These are phyloP conservation scores for Nothoprocta pentlandii DNA, from an alignment of 2,113 vertebrate species.

Conservation along the genomic window DNA sequence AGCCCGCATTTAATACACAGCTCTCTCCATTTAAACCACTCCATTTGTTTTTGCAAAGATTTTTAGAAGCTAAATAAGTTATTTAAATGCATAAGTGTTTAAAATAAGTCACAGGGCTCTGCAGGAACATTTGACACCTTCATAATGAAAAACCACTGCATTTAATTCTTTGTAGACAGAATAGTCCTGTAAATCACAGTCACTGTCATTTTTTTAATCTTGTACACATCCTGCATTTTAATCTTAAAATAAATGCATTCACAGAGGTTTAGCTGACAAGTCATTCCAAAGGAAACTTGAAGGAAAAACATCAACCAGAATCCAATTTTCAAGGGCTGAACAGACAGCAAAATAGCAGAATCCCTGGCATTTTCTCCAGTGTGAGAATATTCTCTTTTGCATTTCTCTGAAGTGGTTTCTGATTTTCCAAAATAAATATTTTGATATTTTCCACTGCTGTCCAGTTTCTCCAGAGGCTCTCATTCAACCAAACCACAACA, in stretches of 20 bases:
- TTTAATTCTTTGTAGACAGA: slow-evolving; percentile 66
- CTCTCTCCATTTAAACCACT: slow-evolving; percentile 52
- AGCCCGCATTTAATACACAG: slow-evolving; percentile 50
- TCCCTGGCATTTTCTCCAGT: not conserved
- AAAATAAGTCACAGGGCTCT: slow-evolving; percentile 68
- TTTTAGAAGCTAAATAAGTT: slow-evolving; percentile 73
- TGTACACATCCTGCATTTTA: slow-evolving; percentile 63
- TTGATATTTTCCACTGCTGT: not conserved
- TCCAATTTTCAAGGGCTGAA: not conserved
- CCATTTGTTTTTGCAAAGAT: slow-evolving; percentile 57
- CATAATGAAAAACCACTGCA: slow-evolving; percentile 67
- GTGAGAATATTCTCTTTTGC: not conserved
- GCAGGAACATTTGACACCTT: slow-evolving; percentile 69
- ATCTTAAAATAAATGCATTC: slow-evolving; percentile 57
- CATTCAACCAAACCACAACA: not conserved
- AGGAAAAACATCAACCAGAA: slow-evolving; percentile 32
- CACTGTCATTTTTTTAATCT: slow-evolving; percentile 64
- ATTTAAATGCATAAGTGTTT: slow-evolving; percentile 80
- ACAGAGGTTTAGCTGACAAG: slow-evolving; percentile 49
- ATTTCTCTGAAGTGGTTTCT: not conserved
- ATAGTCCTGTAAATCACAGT: slow-evolving; percentile 59
- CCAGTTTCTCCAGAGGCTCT: not conserved
- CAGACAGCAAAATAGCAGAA: not conserved
- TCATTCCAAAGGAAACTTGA: slow-evolving; percentile 37
- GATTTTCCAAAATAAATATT: not conserved